phyloP scores from a whole-genome alignment of 1,140 invertebrate genomes.

The Cherax destructor region DNA sequence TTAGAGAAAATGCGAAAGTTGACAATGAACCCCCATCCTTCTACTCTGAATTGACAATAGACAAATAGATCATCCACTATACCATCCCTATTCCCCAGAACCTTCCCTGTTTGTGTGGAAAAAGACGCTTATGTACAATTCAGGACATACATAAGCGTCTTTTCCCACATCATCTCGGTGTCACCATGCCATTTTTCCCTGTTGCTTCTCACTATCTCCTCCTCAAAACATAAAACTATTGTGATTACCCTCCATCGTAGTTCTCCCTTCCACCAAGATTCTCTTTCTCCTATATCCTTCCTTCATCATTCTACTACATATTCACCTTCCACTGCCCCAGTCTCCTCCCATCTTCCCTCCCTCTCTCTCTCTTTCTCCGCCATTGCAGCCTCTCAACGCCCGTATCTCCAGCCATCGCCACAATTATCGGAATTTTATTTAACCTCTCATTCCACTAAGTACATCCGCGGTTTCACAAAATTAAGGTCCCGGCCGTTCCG shows the following conservation, averaged over 20 bases:
- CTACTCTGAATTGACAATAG: too few relatives aligned
- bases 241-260: neutral
- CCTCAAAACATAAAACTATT: too few relatives aligned
- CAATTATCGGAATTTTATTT: slow-evolving; percentile 32
- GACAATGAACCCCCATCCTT: too few relatives aligned
- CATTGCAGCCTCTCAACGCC: neutral
- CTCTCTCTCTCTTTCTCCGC: neutral
- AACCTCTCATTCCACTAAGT: slow-evolving; percentile 60
- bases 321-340: neutral
- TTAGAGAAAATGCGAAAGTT: too few relatives aligned
- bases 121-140: too few relatives aligned
- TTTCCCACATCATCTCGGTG: neutral
- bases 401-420: slow-evolving; percentile 3
- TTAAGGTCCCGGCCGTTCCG: slow-evolving; percentile 33
- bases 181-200: neutral
- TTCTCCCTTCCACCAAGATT: neutral
- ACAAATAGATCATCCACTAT: too few relatives aligned
- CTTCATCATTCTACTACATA: neutral
- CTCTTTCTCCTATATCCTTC: too few relatives aligned
- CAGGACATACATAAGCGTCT: too few relatives aligned
- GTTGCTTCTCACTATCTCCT: neutral
- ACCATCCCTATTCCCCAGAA: too few relatives aligned
- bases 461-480: slow-evolving; percentile 53
- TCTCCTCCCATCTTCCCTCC: slow-evolving; percentile 8
- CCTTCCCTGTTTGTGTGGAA: too few relatives aligned